phyloP scores from a whole-genome alignment of 2,888 invertebrate species.

The Pomacea canaliculata region DNA sequence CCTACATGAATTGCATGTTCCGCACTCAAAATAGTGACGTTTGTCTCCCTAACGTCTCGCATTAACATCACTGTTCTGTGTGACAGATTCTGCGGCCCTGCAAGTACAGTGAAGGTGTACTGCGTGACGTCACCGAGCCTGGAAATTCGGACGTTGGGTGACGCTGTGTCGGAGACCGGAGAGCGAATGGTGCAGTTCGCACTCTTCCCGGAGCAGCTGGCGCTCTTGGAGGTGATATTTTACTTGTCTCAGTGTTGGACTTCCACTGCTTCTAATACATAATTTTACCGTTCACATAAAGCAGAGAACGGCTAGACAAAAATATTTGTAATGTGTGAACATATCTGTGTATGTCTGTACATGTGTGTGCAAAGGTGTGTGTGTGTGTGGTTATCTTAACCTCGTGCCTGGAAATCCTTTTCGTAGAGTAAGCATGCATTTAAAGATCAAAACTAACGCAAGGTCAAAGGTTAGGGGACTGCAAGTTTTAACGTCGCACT shows the following conservation, averaged over 20 bases:
- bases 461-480: no score
- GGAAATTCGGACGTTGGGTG: conserved; percentile 17
- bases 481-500: no score
- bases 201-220: conserved; percentile 23
- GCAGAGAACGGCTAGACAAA: no score
- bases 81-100: conserved; percentile 21
- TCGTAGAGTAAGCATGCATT: no score
- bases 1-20: no score
- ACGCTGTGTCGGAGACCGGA: conserved; percentile 19
- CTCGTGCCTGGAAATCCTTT: no score
- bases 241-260: no score
- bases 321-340: not conserved
- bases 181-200: conserved; percentile 21
- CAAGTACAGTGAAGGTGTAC: conserved; percentile 21
- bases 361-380: not conserved
- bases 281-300: no score
- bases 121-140: conserved; percentile 13
- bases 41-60: not conserved
- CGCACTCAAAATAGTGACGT: not conserved
- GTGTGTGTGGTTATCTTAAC: not conserved
- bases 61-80: not conserved
- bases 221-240: conserved; percentile 14
- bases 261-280: no score
- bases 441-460: no score
- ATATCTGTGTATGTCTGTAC: not conserved